Conservation (phyloP, 2,113 vertebrate genomes). For the Bos indicus region DNA sequence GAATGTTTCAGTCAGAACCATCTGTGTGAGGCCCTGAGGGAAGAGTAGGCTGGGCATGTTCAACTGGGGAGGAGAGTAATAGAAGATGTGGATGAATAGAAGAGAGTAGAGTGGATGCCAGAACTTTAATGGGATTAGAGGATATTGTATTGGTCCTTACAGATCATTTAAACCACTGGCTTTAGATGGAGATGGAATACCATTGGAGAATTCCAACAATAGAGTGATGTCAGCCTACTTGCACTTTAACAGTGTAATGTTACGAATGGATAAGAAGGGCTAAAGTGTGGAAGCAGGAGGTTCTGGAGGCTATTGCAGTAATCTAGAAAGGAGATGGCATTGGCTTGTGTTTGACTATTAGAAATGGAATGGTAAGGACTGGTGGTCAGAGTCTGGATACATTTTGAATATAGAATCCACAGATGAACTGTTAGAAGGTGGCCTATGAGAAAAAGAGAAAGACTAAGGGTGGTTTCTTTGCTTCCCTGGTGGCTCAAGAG, state of each 20-base stretch:
- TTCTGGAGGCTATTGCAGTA: neutral
- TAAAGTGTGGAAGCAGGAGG: neutral
- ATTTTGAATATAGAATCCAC: neutral
- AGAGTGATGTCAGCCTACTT: neutral
- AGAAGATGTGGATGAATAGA: neutral
- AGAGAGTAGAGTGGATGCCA: neutral
- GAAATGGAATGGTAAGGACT: neutral
- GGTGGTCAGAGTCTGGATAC: neutral
- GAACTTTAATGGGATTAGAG: neutral
- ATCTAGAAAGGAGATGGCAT: neutral
- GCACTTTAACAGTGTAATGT: neutral
- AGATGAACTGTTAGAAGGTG: neutral
- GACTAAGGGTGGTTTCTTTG: neutral
- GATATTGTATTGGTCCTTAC: neutral
- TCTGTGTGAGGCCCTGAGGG: neutral
- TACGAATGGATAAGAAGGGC: neutral
- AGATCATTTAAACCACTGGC: neutral
- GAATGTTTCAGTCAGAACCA: neutral
- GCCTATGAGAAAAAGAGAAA: neutral
- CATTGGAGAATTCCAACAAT: neutral
- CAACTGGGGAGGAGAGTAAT: fast-evolving
- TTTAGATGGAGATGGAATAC: neutral
- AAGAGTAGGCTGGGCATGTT: neutral
- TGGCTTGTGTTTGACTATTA: neutral
- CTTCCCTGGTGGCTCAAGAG: neutral